Evolutionary conservation across 2,888 invertebrate species (phyloP).

Genomic region (Eurytoma californica): DNA sequence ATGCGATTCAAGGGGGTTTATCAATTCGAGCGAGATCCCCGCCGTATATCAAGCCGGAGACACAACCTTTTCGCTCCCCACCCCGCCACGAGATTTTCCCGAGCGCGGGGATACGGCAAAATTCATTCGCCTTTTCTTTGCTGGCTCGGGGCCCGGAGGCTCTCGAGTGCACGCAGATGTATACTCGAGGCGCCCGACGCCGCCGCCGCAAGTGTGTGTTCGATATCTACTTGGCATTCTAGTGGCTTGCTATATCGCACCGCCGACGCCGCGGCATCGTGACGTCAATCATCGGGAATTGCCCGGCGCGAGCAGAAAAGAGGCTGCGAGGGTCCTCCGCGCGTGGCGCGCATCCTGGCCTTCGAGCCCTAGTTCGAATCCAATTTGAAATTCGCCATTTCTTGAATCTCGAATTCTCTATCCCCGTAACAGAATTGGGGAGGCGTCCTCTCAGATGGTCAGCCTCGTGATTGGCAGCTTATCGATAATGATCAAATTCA

Average conservation of each 20-base stretch:
- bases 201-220: slow-evolving; percentile 23
- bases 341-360: slow-evolving; percentile 11
- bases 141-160: slow-evolving; percentile 35
- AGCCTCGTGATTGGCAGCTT: slow-evolving; percentile 12
- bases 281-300: slow-evolving; percentile 53
- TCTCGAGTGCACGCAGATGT: not conserved
- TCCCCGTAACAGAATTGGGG: not conserved
- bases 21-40: slow-evolving; percentile 38
- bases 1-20: slow-evolving; percentile 25
- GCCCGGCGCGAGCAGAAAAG: slow-evolving; percentile 35
- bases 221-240: slow-evolving; percentile 53
- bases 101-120: not conserved
- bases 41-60: not conserved
- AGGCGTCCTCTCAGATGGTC: not conserved
- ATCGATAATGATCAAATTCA: slow-evolving; percentile 12
- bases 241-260: slow-evolving; percentile 23
- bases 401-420: no score
- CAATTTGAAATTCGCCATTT: slow-evolving; percentile 27
- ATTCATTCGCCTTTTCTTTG: slow-evolving; percentile 42
- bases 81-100: not conserved
- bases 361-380: not conserved
- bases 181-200: slow-evolving; percentile 2
- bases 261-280: slow-evolving; percentile 1
- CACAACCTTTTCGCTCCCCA: not conserved
- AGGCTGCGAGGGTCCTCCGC: slow-evolving; percentile 14